Conservation (phyloP, 2,888 invertebrate species). For the Dicyrtoma fusca region DNA sequence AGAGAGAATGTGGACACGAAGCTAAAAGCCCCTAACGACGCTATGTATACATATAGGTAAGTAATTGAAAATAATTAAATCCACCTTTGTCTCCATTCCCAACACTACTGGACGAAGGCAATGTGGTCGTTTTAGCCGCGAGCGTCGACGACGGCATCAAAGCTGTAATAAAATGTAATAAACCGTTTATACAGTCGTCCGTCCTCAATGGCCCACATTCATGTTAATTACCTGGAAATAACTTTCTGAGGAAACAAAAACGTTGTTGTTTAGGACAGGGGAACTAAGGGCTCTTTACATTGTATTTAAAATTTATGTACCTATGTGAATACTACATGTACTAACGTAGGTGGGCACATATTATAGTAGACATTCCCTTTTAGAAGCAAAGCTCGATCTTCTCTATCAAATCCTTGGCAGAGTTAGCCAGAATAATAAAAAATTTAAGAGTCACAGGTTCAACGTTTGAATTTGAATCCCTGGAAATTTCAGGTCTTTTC, state of each 20-base stretch:
- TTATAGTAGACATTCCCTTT: no score
- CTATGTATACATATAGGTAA: background rate
- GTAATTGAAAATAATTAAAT: background rate
- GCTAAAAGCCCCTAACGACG: background rate
- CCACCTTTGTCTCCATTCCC: constrained; percentile 47
- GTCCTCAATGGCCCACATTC: background rate
- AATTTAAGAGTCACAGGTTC: no score
- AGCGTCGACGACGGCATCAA: constrained; percentile 53
- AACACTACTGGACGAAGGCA: constrained; percentile 57
- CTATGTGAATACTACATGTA: no score
- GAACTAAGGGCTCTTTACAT: no score
- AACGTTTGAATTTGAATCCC: no score
- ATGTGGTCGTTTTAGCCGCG: constrained; percentile 56
- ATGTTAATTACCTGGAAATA: constrained; percentile 2
- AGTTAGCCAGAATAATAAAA: no score
- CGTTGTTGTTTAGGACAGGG: no score
- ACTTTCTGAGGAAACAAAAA: background rate
- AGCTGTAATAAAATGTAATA: constrained; percentile 36
- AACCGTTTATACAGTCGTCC: background rate
- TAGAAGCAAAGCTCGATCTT: no score
- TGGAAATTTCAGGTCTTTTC: no score
- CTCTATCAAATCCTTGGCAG: no score
- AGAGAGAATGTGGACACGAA: background rate
- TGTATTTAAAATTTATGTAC: no score
- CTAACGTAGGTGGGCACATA: no score